Conservation (phyloP, 1,140 invertebrate genomes). For the Phymorhynchus buccinoides region DNA sequence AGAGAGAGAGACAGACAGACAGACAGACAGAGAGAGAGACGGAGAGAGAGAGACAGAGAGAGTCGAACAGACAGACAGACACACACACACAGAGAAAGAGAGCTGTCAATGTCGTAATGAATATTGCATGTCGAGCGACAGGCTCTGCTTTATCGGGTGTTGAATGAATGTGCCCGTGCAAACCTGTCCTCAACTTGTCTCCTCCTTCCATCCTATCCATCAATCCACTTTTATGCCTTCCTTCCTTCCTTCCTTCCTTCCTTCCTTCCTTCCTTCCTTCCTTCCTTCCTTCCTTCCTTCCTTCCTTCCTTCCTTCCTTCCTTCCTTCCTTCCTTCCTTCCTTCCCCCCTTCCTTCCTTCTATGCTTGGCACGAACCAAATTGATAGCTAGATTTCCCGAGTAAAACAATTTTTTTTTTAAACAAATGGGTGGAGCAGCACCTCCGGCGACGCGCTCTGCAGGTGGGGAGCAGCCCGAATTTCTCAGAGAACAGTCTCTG, state of each 20-base stretch:
- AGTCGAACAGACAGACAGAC: not conserved
- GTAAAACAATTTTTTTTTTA: too few species aligned
- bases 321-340: not conserved
- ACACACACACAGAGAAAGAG: not conserved
- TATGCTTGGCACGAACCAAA: too few species aligned
- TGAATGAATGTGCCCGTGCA: too few species aligned
- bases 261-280: constrained; percentile 40
- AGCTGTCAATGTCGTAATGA: not conserved
- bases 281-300: constrained; percentile 42
- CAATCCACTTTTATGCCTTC: constrained; percentile 13
- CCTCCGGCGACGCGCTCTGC: too few species aligned
- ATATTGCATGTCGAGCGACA: not conserved
- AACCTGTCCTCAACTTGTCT: too few species aligned
- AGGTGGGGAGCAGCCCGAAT: too few species aligned
- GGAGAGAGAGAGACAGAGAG: constrained; percentile 24
- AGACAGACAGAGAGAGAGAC: constrained; percentile 25
- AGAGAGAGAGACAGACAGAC: too few species aligned
- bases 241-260: constrained; percentile 37
- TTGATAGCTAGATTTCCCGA: too few species aligned
- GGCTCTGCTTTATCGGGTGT: not conserved
- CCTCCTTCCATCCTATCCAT: not conserved
- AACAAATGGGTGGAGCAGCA: too few species aligned
- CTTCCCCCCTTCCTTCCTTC: too few species aligned
- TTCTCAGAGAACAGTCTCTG: too few species aligned
- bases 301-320: constrained; percentile 34